Percentiles rank a stretch among this genome's conserved stretches.
These are phyloP conservation scores for Elanus axillaris DNA, from an alignment of 2,113 vertebrate species.

Conservation along the genomic window DNA sequence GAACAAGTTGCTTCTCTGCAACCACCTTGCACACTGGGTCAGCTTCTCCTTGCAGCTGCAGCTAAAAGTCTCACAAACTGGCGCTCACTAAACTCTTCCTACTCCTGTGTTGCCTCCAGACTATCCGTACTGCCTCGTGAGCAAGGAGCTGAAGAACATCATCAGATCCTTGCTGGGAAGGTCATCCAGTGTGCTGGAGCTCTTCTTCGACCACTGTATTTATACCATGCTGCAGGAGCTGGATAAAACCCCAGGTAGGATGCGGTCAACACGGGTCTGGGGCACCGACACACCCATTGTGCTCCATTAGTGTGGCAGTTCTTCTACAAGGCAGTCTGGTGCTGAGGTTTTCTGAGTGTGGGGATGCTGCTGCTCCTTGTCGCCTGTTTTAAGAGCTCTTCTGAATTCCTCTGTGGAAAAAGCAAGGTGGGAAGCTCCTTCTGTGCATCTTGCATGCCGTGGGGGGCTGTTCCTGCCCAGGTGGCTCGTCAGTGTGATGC, in stretches of 20 bases:
- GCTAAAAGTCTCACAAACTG: neutral
- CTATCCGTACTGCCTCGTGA: constrained; percentile 89
- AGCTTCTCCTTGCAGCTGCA: neutral
- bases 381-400: accelerated
- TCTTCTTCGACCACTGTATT: constrained; percentile 92
- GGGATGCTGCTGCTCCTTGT: neutral
- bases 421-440: neutral
- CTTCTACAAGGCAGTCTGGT: too few relatives aligned
- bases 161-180: constrained; percentile 81
- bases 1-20: accelerated
- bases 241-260: constrained; percentile 84
- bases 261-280: accelerated
- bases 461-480: neutral
- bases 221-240: constrained; percentile 90
- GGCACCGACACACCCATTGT: accelerated
- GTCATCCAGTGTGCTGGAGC: constrained; percentile 73
- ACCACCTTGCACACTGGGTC: accelerated
- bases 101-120: constrained; percentile 66
- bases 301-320: neutral
- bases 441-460: accelerated
- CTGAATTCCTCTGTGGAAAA: neutral
- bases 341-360: accelerated
- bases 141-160: constrained; percentile 80
- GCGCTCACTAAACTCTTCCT: accelerated
- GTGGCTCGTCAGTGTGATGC: accelerated